These are phyloP conservation scores for Parnassius smintheus DNA, from an alignment of 2,888 invertebrate species.

Conservation along the genomic window DNA sequence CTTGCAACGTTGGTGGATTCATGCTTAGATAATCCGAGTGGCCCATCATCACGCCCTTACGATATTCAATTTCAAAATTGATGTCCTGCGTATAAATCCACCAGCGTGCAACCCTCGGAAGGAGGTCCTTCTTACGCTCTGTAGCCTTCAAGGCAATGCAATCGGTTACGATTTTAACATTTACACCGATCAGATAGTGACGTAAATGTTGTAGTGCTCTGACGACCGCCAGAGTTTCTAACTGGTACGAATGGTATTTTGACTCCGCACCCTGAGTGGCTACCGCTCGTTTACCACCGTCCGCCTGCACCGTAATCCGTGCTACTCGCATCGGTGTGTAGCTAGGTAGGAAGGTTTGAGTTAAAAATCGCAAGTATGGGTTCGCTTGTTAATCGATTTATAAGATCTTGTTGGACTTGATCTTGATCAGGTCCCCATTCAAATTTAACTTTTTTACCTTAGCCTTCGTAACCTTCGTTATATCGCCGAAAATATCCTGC, in stretches of 20 bases:
- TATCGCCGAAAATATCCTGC: neutral
- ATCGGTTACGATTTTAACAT: slow-evolving; percentile 28
- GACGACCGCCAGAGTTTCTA: slow-evolving; percentile 30
- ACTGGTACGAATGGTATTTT: slow-evolving; percentile 32
- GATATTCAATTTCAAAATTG: slow-evolving; percentile 27
- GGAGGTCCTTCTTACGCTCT: slow-evolving; percentile 30
- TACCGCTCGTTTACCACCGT: slow-evolving; percentile 20
- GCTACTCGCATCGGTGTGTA: slow-evolving; percentile 12
- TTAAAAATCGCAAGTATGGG: slow-evolving; percentile 26
- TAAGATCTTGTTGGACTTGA: slow-evolving; percentile 11
- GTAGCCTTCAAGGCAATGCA: slow-evolving; percentile 32
- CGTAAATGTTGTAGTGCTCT: slow-evolving; percentile 31
- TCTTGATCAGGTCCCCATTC: slow-evolving; percentile 19
- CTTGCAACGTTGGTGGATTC: slow-evolving; percentile 21
- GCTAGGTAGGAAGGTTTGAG: neutral
- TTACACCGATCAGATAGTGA: slow-evolving; percentile 28
- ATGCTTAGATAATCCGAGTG: slow-evolving; percentile 31
- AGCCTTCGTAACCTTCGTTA: neutral
- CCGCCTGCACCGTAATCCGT: neutral
- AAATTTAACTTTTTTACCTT: slow-evolving; percentile 11
- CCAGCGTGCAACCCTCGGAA: slow-evolving; percentile 31
- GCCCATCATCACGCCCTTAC: slow-evolving; percentile 25
- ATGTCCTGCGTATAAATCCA: slow-evolving; percentile 34
- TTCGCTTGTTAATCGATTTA: slow-evolving; percentile 12
- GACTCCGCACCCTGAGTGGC: slow-evolving; percentile 30